Evolutionary conservation across 2,797 vertebrate species (phyloP).

Genomic region (Sciaenops ocellatus): DNA sequence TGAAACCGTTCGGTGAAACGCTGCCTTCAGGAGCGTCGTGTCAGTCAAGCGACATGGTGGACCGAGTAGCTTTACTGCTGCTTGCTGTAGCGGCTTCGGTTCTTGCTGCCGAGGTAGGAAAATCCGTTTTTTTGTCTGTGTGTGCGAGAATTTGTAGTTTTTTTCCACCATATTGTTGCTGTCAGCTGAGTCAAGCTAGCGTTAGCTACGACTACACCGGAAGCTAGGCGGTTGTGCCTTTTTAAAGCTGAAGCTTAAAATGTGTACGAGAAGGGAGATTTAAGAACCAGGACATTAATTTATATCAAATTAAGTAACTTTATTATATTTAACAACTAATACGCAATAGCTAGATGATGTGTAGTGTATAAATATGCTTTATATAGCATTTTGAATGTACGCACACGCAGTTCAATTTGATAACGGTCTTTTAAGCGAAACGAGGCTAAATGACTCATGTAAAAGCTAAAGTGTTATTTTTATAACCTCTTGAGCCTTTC

Average conservation of each 20-base stretch:
- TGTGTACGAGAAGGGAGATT: rapidly evolving
- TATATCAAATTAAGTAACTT: rapidly evolving
- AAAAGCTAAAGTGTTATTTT: neutral
- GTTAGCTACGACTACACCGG: constrained; percentile 44
- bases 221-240: constrained; percentile 17
- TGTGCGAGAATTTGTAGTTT: constrained; percentile 4
- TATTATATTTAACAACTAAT: no score
- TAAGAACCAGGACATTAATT: neutral
- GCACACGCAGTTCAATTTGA: neutral
- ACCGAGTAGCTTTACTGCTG: constrained; percentile 77
- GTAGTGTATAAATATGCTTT: neutral
- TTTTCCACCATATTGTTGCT: constrained; percentile 67
- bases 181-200: constrained; percentile 31
- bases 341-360: neutral
- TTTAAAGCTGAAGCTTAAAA: constrained; percentile 8
- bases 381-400: neutral
- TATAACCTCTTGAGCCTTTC: rapidly evolving
- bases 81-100: constrained; percentile 73
- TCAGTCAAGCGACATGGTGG: constrained; percentile 75
- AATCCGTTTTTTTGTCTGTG: neutral
- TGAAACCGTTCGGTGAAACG: constrained; percentile 39
- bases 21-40: constrained; percentile 45
- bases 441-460: neutral
- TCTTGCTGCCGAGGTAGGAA: constrained; percentile 83
- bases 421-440: no score